These are phyloP conservation scores for Nymphalis c-album DNA, from an alignment of 2,888 invertebrate genomes.

Conservation along the genomic window DNA sequence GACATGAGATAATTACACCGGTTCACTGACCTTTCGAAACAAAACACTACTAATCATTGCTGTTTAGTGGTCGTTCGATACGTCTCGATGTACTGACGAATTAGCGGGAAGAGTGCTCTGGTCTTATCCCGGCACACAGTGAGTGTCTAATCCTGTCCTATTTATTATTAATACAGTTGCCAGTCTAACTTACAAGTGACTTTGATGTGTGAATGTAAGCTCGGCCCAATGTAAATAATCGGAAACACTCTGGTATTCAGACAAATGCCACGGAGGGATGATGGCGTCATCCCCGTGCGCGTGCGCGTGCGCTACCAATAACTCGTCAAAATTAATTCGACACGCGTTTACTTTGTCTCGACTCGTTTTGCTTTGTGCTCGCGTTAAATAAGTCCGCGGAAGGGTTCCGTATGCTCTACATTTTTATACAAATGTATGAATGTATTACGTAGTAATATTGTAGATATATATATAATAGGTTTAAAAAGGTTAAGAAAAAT, in stretches of 20 bases:
- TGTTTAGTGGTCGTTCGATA: too few relatives aligned
- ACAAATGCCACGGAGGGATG: neutral
- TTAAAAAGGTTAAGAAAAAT: neutral
- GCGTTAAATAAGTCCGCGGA: neutral
- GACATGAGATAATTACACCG: too few relatives aligned
- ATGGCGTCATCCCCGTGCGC: slow-evolving; percentile 1
- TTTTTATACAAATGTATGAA: too few relatives aligned
- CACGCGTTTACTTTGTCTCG: slow-evolving; percentile 2
- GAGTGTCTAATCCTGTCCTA: neutral
- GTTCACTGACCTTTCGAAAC: too few relatives aligned
- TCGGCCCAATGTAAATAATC: neutral
- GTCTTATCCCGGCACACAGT: neutral
- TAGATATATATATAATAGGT: neutral
- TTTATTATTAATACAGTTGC: neutral
- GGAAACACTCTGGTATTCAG: neutral
- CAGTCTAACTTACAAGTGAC: neutral
- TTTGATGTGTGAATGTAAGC: slow-evolving; percentile 1
- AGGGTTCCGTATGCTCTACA: neutral
- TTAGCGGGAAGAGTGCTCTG: too few relatives aligned
- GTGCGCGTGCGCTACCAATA: neutral
- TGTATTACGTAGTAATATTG: neutral
- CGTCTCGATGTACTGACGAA: too few relatives aligned
- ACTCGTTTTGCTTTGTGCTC: slow-evolving; percentile 1
- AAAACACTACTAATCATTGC: too few relatives aligned
- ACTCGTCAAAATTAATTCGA: neutral